Evolutionary conservation across 92 coral and sea anemone genomes (phyloP).

Genomic region (Zoanthus solanderi): DNA sequence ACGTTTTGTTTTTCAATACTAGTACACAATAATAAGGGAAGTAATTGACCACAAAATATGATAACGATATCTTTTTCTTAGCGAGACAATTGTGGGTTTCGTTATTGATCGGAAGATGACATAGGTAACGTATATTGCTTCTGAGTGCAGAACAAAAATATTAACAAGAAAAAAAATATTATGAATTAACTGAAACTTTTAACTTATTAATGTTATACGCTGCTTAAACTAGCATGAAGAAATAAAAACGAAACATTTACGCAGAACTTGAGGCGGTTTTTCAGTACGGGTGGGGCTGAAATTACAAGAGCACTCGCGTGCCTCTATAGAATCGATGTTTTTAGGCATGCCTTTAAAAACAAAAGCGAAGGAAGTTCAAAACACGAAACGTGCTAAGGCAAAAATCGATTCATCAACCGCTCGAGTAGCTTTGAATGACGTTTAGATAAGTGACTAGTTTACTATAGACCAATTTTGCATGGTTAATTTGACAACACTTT

Average conservation of each 20-base stretch:
- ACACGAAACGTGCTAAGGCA: constrained; percentile 37
- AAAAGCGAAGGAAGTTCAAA: constrained; percentile 43
- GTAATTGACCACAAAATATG: constrained; percentile 48
- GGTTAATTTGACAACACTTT: constrained; percentile 25
- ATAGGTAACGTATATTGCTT: constrained; percentile 3
- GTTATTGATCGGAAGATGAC: neutral
- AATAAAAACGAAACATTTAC: constrained; percentile 11
- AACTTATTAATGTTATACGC: constrained; percentile 22
- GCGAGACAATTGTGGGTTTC: neutral
- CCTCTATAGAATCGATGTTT: constrained; percentile 20
- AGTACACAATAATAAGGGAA: constrained; percentile 24
- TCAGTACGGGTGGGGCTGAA: constrained; percentile 23
- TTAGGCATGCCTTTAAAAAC: constrained; percentile 14
- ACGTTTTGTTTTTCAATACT: constrained; percentile 33
- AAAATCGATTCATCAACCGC: constrained; percentile 16
- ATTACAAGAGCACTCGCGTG: constrained; percentile 28
- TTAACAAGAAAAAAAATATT: constrained; percentile 17
- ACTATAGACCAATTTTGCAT: constrained; percentile 24
- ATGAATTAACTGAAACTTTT: constrained; percentile 28
- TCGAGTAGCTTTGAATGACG: constrained; percentile 39
- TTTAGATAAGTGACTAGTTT: constrained; percentile 30
- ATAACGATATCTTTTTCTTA: constrained; percentile 2
- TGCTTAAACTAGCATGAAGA: neutral
- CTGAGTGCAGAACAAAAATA: neutral
- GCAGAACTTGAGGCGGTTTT: constrained; percentile 7